phyloP scores from a whole-genome alignment of 1,140 invertebrate genomes.

The Scaptomyza graminum region DNA sequence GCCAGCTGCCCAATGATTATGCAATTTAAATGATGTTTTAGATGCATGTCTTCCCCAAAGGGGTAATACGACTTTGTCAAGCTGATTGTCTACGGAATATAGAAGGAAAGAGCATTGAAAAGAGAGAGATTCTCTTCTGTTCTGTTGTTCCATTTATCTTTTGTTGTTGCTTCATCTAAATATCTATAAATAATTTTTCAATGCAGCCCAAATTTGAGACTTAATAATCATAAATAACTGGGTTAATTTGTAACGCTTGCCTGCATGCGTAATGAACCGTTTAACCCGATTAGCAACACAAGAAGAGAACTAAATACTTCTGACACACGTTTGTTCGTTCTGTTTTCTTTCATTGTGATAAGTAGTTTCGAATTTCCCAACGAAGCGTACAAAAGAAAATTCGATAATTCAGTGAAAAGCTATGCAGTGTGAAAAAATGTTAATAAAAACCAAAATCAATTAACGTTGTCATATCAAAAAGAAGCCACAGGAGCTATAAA shows the following conservation, averaged over 20 bases:
- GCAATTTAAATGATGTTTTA: constrained; percentile 65
- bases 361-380: constrained; percentile 33
- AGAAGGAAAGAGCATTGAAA: no score
- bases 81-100: not conserved
- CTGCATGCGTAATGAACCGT: constrained; percentile 76
- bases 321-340: no score
- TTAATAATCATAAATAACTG: constrained; percentile 80
- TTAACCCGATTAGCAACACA: constrained; percentile 55
- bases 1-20: constrained; percentile 57
- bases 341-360: constrained; percentile 17
- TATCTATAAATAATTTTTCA: constrained; percentile 65
- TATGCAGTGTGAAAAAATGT: constrained; percentile 24
- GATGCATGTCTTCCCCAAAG: not conserved
- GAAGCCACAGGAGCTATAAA: constrained; percentile 21
- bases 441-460: constrained; percentile 74
- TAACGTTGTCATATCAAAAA: constrained; percentile 68
- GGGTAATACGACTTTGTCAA: not conserved
- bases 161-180: constrained; percentile 18
- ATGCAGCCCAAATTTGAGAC: constrained; percentile 54
- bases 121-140: not conserved
- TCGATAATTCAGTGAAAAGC: constrained; percentile 17
- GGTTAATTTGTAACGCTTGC: constrained; percentile 81
- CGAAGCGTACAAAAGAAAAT: constrained; percentile 27
- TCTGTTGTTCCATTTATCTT: constrained; percentile 9
- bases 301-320: constrained; percentile 23